phyloP scores from a whole-genome alignment of 2,113 vertebrate species.

The Myrmecophaga tridactyla region DNA sequence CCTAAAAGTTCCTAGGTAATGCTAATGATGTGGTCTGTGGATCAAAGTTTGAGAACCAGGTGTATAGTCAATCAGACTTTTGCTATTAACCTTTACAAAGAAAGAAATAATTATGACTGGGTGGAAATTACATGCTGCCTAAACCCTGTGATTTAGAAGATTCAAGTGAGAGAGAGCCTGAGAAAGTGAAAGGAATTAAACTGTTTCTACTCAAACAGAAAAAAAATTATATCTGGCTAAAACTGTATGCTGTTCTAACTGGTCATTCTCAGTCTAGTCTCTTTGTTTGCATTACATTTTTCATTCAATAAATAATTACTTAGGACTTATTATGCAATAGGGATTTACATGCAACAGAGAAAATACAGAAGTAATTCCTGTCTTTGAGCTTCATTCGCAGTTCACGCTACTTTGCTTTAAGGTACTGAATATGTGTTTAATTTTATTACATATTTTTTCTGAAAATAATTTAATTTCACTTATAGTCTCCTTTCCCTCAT shows the following conservation, averaged over 20 bases:
- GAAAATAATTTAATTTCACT: not conserved
- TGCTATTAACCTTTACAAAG: not conserved
- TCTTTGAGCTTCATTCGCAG: not conserved
- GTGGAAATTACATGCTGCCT: not conserved
- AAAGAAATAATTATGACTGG: not conserved
- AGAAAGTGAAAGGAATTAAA: not conserved
- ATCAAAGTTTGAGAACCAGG: not conserved
- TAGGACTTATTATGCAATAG: not conserved
- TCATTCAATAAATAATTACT: not conserved
- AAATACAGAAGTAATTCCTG: not conserved
- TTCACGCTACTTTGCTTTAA: not conserved
- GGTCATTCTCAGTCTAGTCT: not conserved
- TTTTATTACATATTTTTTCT: not conserved
- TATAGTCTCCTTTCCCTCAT: not conserved
- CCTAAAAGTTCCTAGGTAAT: not conserved
- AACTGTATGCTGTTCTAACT: not conserved
- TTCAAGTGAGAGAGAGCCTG: not conserved
- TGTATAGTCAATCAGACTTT: not conserved
- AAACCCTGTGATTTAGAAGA: not conserved
- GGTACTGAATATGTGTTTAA: not conserved
- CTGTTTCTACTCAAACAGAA: not conserved
- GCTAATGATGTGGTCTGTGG: not conserved
- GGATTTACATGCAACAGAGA: not conserved
- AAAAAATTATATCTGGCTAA: not conserved
- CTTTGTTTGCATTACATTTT: not conserved